Percentiles rank a stretch among this genome's conserved stretches.
These are phyloP conservation scores for Caradrina kadenii DNA, from an alignment of 2,888 invertebrate genomes.

Conservation along the genomic window DNA sequence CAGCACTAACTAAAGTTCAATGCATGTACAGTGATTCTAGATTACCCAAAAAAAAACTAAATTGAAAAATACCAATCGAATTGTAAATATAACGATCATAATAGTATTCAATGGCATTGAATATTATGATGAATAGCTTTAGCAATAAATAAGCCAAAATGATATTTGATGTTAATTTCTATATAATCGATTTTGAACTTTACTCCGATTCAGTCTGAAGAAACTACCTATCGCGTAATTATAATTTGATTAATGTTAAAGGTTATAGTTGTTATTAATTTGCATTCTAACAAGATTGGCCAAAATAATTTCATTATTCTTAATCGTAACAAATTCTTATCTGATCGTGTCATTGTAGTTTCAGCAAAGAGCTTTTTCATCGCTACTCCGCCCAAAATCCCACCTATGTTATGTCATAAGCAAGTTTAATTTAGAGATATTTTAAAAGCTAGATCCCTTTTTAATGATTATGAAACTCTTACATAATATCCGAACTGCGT, in stretches of 20 bases:
- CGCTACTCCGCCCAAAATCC: neutral
- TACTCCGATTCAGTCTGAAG: slow-evolving; percentile 28
- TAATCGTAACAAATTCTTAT: neutral
- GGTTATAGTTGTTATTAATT: slow-evolving; percentile 24
- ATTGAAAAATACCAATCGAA: slow-evolving; percentile 21
- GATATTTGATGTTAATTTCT: slow-evolving; percentile 51
- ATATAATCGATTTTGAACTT: slow-evolving; percentile 51
- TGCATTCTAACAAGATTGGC: slow-evolving; percentile 5
- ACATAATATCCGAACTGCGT: neutral
- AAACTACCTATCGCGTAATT: slow-evolving; percentile 20
- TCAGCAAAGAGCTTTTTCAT: neutral
- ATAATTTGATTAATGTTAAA: slow-evolving; percentile 18
- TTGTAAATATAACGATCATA: slow-evolving; percentile 29
- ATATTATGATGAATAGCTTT: slow-evolving; percentile 48
- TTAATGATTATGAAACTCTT: neutral
- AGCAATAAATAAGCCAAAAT: slow-evolving; percentile 48
- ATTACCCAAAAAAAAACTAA: slow-evolving; percentile 8
- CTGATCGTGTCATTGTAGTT: neutral
- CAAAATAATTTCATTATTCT: slow-evolving; percentile 2
- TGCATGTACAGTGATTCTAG: neutral
- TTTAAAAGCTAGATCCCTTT: neutral
- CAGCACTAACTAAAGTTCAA: neutral
- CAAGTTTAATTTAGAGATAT: neutral
- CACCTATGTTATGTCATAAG: neutral
- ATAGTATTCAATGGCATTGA: slow-evolving; percentile 43